phyloP scores from a whole-genome alignment of 2,113 vertebrate species.

The Eulemur rufifrons region DNA sequence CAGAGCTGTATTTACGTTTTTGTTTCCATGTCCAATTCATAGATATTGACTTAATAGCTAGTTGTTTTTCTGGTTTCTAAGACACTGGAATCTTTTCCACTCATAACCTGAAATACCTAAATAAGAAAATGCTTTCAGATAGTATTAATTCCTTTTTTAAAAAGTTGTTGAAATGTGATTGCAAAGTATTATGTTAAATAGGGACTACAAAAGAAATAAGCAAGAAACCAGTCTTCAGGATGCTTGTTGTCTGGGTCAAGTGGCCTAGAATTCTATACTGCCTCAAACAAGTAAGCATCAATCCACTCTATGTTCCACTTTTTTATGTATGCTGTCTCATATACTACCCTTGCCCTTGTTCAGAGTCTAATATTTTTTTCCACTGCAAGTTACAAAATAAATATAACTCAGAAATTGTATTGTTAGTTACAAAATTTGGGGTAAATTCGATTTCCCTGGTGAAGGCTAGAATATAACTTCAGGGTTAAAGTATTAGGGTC shows the following conservation, averaged over 20 bases:
- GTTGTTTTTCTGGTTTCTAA: not conserved
- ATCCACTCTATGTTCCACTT: not conserved
- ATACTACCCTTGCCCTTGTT: not conserved
- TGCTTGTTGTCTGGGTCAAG: not conserved
- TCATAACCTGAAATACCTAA: conserved; percentile 4
- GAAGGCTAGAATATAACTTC: not conserved
- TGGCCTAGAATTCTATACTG: not conserved
- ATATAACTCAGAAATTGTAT: not conserved
- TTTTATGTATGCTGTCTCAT: not conserved
- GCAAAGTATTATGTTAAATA: not conserved
- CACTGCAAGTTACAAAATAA: not conserved
- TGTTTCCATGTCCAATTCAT: not conserved
- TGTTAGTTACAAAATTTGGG: not conserved
- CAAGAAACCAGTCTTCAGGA: not conserved
- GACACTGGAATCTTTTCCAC: not conserved
- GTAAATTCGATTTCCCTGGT: not conserved
- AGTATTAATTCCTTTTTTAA: not conserved
- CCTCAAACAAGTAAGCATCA: not conserved
- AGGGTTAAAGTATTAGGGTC: not conserved
- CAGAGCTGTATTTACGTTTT: not conserved
- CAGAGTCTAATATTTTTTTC: not conserved
- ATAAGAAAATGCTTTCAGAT: not conserved
- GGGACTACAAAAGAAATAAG: not conserved
- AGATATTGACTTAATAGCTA: not conserved
- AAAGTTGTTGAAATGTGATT: not conserved